These are phyloP conservation scores for Muscicapa adusta DNA, from an alignment of 2,113 vertebrate genomes.

Conservation along the genomic window DNA sequence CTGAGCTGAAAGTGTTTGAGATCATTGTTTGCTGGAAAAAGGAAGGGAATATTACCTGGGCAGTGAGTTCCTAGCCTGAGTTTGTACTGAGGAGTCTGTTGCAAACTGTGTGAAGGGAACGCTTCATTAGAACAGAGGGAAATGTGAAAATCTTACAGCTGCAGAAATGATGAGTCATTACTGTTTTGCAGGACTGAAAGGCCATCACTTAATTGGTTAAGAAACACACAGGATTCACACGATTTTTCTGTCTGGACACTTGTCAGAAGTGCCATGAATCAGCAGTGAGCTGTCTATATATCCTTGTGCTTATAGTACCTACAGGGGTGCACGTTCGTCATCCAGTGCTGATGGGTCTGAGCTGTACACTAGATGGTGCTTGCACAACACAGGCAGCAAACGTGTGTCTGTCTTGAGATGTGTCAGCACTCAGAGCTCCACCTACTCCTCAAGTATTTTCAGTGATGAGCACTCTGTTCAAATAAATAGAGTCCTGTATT, in stretches of 20 bases:
- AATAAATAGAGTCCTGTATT: not conserved
- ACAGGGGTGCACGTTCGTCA: rapidly evolving
- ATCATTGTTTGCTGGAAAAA: not conserved
- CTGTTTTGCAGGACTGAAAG: not conserved
- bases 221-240: not conserved
- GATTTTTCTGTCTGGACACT: not conserved
- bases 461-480: not conserved
- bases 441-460: not conserved
- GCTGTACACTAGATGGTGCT: conserved; percentile 63
- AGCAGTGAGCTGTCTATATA: not conserved
- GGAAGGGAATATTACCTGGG: not conserved
- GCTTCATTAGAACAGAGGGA: not conserved
- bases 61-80: not conserved
- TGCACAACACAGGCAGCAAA: conserved; percentile 36
- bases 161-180: not conserved
- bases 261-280: not conserved
- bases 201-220: not conserved
- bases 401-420: not conserved
- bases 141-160: not conserved
- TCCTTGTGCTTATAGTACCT: not conserved
- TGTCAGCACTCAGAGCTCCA: not conserved
- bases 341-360: not conserved
- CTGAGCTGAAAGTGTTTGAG: not conserved
- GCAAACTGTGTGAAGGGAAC: not conserved
- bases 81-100: not conserved